Percentiles rank a stretch among this genome's conserved stretches.
These are phyloP conservation scores for Sebastes matsubarae DNA, from an alignment of 2,797 vertebrate species.

Conservation along the genomic window DNA sequence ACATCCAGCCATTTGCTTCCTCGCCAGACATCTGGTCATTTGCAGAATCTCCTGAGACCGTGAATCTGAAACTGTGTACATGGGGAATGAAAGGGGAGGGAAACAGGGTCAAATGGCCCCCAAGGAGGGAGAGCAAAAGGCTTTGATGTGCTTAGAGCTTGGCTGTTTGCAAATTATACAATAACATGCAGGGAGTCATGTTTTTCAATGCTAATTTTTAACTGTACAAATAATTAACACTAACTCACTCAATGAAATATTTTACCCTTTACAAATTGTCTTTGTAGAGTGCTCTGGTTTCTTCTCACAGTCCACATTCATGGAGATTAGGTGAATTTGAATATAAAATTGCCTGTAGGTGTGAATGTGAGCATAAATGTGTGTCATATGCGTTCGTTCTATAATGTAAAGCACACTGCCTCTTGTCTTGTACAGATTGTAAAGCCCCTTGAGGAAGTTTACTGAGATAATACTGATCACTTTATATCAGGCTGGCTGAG, in stretches of 20 bases:
- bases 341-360: not conserved
- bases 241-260: not conserved
- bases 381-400: not conserved
- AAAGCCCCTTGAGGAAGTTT: not conserved
- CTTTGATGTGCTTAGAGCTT: constrained; percentile 47
- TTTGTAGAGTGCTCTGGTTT: not conserved
- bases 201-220: constrained; percentile 18
- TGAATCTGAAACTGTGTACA: constrained; percentile 26
- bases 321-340: not conserved
- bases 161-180: constrained; percentile 38
- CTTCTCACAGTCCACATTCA: not conserved
- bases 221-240: not conserved
- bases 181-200: constrained; percentile 9
- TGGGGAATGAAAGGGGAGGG: constrained; percentile 4
- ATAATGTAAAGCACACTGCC: not conserved
- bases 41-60: constrained; percentile 39
- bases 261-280: not conserved
- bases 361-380: not conserved
- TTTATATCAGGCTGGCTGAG: not conserved
- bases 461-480: not conserved
- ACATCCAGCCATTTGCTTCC: constrained; percentile 29
- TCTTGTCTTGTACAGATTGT: not conserved
- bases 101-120: constrained; percentile 49
- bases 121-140: constrained; percentile 22
- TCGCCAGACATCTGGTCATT: constrained; percentile 66